Evolutionary conservation across 2,113 vertebrate genomes (phyloP).

Genomic region (Seriola quinqueradiata): DNA sequence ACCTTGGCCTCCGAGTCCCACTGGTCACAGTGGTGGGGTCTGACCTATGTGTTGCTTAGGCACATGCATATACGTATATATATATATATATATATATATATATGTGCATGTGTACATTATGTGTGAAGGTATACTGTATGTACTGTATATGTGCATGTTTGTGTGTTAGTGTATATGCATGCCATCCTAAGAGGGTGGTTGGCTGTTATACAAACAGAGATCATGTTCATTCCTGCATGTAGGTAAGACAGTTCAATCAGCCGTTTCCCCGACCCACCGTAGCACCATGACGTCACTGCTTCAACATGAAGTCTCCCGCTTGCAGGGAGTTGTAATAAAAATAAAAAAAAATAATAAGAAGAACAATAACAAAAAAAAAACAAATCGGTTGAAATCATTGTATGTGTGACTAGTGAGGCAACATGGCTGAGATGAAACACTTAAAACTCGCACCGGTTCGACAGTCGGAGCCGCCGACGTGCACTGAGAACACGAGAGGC

Average conservation of each 20-base stretch:
- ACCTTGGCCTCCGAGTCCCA: slow-evolving; percentile 43
- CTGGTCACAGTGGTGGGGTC: slow-evolving; percentile 57
- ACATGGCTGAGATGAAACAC: slow-evolving; percentile 35
- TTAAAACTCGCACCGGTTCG: slow-evolving; percentile 8
- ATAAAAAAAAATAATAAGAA: slow-evolving; percentile 3
- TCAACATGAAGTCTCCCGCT: slow-evolving; percentile 8
- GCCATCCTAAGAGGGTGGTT: slow-evolving; percentile 36
- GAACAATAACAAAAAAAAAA: neutral
- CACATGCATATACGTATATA: slow-evolving; percentile 28
- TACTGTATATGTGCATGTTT: slow-evolving; percentile 39
- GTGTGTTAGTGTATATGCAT: slow-evolving; percentile 59
- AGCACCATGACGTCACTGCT: slow-evolving; percentile 65
- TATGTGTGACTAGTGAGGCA: slow-evolving; percentile 24
- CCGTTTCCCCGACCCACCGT: slow-evolving; percentile 21
- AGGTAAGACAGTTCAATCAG: slow-evolving; percentile 36
- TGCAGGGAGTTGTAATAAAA: slow-evolving; percentile 12
- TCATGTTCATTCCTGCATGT: slow-evolving; percentile 16
- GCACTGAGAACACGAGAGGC: slow-evolving; percentile 22
- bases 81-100: neutral
- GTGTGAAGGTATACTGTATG: slow-evolving; percentile 23
- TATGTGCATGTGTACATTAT: slow-evolving; percentile 36
- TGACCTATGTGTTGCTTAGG: slow-evolving; percentile 27
- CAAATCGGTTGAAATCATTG: neutral
- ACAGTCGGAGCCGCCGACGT: slow-evolving; percentile 11
- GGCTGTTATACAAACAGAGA: slow-evolving; percentile 24